A percentile compares a stretch with the other conserved stretches of the same genome.
phyloP scores from a whole-genome alignment of 2,113 vertebrate species.

The Gobiocypris rarus region DNA sequence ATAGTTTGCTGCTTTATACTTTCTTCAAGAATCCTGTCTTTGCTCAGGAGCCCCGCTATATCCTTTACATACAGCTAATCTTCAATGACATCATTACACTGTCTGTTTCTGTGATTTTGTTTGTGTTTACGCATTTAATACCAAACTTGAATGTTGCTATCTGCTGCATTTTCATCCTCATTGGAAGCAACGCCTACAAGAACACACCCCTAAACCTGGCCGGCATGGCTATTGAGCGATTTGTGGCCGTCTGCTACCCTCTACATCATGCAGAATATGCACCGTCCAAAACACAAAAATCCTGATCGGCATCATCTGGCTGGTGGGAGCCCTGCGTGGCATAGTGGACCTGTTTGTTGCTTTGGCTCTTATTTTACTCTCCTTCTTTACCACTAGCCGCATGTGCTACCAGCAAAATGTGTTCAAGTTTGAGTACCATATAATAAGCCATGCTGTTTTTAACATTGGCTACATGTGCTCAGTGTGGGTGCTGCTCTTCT shows the following conservation, averaged over 20 bases:
- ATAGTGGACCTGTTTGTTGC: no score
- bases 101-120: not conserved
- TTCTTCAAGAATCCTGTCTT: not conserved
- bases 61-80: conserved; percentile 17
- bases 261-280: no score
- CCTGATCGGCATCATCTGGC: not conserved
- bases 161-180: conserved; percentile 15
- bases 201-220: conserved; percentile 39
- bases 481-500: no score
- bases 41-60: conserved; percentile 14
- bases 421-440: no score
- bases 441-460: no score
- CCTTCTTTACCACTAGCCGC: no score
- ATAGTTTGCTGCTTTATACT: no score
- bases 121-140: not conserved
- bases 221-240: conserved; percentile 42
- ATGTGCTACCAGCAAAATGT: no score
- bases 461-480: no score
- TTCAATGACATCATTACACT: conserved; percentile 26
- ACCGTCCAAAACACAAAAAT: not conserved
- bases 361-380: no score
- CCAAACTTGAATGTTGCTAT: conserved; percentile 7
- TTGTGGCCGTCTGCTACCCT: no score
- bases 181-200: not conserved
- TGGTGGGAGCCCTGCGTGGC: no score